A percentile compares a stretch with the other conserved stretches of the same genome.
Evolutionary conservation across 1,140 invertebrate species (phyloP).

Genomic region (Nasonia vitripennis): DNA sequence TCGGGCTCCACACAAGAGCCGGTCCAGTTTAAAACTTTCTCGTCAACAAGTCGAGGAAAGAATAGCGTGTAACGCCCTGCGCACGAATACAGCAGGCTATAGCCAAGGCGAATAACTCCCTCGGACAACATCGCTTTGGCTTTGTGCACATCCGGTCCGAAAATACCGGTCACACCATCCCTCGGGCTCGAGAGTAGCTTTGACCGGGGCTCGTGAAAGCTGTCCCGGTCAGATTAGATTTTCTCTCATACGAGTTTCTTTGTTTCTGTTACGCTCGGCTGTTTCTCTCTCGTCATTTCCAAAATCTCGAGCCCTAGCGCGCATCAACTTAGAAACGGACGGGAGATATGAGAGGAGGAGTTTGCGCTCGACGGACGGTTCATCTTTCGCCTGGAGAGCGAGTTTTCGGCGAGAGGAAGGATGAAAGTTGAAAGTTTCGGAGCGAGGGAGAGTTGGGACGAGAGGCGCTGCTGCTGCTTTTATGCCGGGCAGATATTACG

Average conservation of each 20-base stretch:
- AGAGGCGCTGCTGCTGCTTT: conserved; percentile 7
- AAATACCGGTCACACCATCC: not conserved
- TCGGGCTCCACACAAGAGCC: not conserved
- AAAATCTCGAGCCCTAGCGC: not conserved
- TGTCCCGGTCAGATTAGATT: not conserved
- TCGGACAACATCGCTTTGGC: conserved; percentile 11
- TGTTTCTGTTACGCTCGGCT: not conserved
- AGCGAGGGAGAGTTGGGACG: not conserved
- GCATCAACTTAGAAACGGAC: not conserved
- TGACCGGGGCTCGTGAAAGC: not conserved
- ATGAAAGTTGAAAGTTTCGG: not conserved
- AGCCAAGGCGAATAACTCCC: not conserved
- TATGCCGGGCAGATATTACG: not conserved
- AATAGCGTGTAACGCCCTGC: too few species aligned
- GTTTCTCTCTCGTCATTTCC: not conserved
- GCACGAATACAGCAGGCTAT: not conserved
- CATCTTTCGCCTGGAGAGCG: not conserved
- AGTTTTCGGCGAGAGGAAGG: not conserved
- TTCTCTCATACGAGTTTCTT: not conserved
- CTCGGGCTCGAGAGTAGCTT: conserved; percentile 9
- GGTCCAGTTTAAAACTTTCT: conserved; percentile 31
- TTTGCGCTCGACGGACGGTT: not conserved
- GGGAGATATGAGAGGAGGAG: not conserved
- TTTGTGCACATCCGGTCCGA: conserved; percentile 14
- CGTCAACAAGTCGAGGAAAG: conserved; percentile 23